Evolutionary conservation across 2,888 invertebrate species (phyloP).

Genomic region (Morinoia aosen): DNA sequence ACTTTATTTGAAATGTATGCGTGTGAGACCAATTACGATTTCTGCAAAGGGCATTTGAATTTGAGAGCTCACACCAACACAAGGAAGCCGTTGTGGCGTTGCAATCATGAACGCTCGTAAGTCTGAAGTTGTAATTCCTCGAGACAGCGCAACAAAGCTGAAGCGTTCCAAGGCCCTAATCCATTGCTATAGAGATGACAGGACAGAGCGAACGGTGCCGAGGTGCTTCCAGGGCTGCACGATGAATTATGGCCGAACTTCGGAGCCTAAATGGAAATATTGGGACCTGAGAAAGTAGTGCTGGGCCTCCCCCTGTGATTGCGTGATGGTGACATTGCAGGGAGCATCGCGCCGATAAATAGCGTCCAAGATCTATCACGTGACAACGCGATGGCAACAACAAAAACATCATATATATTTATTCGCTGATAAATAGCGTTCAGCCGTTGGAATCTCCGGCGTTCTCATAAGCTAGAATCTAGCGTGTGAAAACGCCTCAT

Average conservation of each 20-base stretch:
- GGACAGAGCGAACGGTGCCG: slow-evolving; percentile 15
- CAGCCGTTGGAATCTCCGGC: too few species aligned
- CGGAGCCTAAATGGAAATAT: neutral
- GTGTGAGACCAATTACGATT: slow-evolving; percentile 3
- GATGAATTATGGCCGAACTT: slow-evolving; percentile 10
- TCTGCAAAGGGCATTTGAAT: neutral
- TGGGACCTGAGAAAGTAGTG: slow-evolving; percentile 10
- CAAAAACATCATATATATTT: too few species aligned
- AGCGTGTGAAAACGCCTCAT: too few species aligned
- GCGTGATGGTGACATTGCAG: neutral
- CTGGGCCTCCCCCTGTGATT: neutral
- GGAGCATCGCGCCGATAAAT: neutral
- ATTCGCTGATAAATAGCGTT: too few species aligned
- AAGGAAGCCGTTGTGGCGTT: slow-evolving; percentile 15
- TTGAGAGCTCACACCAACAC: neutral
- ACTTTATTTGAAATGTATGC: neutral
- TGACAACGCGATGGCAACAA: neutral
- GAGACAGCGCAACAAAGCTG: slow-evolving; percentile 44
- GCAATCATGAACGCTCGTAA: slow-evolving; percentile 30
- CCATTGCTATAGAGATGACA: slow-evolving; percentile 35
- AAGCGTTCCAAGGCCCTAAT: neutral
- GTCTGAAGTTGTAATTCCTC: slow-evolving; percentile 20
- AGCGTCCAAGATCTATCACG: neutral
- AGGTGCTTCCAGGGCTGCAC: slow-evolving; percentile 5
- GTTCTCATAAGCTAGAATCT: too few species aligned